A percentile compares a stretch with the other conserved stretches of the same genome.
These are phyloP conservation scores for Watsonalla cultraria DNA, from an alignment of 2,888 invertebrate genomes.

Conservation along the genomic window DNA sequence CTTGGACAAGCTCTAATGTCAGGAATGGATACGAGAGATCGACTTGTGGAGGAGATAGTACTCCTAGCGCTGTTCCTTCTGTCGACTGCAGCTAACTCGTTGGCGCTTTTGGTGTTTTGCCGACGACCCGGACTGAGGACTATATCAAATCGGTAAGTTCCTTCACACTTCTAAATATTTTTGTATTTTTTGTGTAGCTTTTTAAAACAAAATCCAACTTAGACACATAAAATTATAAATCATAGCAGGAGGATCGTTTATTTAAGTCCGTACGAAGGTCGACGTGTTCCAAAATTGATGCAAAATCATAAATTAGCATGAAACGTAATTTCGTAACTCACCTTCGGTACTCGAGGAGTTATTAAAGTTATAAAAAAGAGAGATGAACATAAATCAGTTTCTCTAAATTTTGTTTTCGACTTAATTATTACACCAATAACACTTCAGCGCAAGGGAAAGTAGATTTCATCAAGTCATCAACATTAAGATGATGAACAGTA, in stretches of 20 bases:
- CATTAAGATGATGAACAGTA: too few relatives aligned
- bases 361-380: background rate
- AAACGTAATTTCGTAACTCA: background rate
- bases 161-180: conserved; percentile 9
- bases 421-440: background rate
- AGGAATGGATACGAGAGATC: conserved; percentile 71
- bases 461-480: too few relatives aligned
- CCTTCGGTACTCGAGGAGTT: background rate
- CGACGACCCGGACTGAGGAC: conserved; percentile 85
- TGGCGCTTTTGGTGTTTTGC: conserved; percentile 86
- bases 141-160: conserved; percentile 86
- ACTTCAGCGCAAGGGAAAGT: background rate
- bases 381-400: background rate
- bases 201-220: background rate
- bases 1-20: conserved; percentile 71
- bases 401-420: background rate
- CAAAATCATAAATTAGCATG: conserved; percentile 10
- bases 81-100: conserved; percentile 84
- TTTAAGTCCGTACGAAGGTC: conserved; percentile 14
- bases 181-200: conserved; percentile 8
- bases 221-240: background rate
- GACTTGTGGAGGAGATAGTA: conserved; percentile 69
- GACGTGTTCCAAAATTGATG: conserved; percentile 21
- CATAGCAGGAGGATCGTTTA: conserved; percentile 11
- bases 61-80: conserved; percentile 79